These are phyloP conservation scores for Camelus bactrianus DNA, from an alignment of 2,113 vertebrate species.

Conservation along the genomic window DNA sequence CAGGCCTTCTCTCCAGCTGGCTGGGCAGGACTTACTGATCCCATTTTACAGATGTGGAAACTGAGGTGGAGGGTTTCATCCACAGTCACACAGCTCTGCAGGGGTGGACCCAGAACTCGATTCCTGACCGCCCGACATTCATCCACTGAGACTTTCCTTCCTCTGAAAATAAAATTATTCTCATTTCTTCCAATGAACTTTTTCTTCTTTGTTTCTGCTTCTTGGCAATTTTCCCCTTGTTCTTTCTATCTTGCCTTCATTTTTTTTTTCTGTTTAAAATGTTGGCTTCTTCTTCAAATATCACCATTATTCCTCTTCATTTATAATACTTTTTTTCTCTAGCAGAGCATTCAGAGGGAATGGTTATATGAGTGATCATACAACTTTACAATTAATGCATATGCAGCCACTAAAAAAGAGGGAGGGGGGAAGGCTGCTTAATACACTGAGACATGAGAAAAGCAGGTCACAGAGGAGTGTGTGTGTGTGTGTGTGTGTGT, in stretches of 20 bases:
- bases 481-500: background rate
- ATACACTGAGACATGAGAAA: background rate
- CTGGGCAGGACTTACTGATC: background rate
- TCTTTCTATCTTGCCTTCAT: background rate
- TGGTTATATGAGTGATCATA: background rate
- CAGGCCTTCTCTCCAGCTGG: background rate
- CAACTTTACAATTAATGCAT: background rate
- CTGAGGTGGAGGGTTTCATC: background rate
- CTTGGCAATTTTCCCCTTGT: background rate
- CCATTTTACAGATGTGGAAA: background rate
- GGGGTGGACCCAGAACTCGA: background rate
- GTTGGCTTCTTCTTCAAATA: background rate
- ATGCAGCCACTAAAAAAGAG: background rate
- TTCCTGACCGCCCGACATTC: background rate
- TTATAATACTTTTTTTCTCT: background rate
- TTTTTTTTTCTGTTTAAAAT: background rate
- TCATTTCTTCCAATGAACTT: background rate
- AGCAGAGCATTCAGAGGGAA: background rate
- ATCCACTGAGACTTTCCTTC: background rate
- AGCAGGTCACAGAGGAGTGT: background rate
- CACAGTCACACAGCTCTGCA: background rate
- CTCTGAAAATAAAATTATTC: background rate
- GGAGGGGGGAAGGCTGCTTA: background rate
- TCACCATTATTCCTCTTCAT: background rate
- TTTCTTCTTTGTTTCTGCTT: background rate